phyloP scores from a whole-genome alignment of 2,888 invertebrate species.

The Eupelmus urozonus region DNA sequence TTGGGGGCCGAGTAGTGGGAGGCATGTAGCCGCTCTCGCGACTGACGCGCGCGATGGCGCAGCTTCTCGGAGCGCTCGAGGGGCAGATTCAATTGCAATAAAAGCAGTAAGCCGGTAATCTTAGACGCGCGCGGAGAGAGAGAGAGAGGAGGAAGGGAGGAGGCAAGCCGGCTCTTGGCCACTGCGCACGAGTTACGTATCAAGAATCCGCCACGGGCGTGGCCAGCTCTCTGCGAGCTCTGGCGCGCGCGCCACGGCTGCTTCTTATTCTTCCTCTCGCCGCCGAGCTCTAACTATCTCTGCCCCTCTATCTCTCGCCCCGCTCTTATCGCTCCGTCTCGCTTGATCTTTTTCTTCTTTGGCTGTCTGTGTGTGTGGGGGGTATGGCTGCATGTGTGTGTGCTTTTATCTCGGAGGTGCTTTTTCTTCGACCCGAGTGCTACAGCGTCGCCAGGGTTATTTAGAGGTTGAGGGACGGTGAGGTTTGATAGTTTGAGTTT shows the following conservation, averaged over 20 bases:
- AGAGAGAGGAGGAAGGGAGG: slow-evolving; percentile 59
- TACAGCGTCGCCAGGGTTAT: slow-evolving; percentile 45
- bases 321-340: neutral
- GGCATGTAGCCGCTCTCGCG: slow-evolving; percentile 34
- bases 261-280: slow-evolving; percentile 63
- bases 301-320: slow-evolving; percentile 50
- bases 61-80: slow-evolving; percentile 47
- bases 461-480: slow-evolving; percentile 26
- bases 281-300: slow-evolving; percentile 40
- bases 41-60: slow-evolving; percentile 35
- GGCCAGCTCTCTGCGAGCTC: slow-evolving; percentile 68
- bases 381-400: too few species aligned
- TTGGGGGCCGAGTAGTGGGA: slow-evolving; percentile 38
- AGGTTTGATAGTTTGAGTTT: slow-evolving; percentile 41
- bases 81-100: slow-evolving; percentile 76
- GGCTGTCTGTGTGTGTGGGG: slow-evolving; percentile 27
- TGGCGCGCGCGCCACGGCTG: slow-evolving; percentile 65
- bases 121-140: slow-evolving; percentile 65
- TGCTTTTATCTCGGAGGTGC: slow-evolving; percentile 58
- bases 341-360: slow-evolving; percentile 34
- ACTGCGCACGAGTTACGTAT: slow-evolving; percentile 77
- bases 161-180: slow-evolving; percentile 69
- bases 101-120: slow-evolving; percentile 73
- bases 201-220: slow-evolving; percentile 77
- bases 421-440: slow-evolving; percentile 42